Percentiles rank a stretch among this genome's conserved stretches.
Evolutionary conservation across 30 jellyfish, hydroid and myxozoan genomes (phyloP).

Genomic region (Turritopsis dohrnii): DNA sequence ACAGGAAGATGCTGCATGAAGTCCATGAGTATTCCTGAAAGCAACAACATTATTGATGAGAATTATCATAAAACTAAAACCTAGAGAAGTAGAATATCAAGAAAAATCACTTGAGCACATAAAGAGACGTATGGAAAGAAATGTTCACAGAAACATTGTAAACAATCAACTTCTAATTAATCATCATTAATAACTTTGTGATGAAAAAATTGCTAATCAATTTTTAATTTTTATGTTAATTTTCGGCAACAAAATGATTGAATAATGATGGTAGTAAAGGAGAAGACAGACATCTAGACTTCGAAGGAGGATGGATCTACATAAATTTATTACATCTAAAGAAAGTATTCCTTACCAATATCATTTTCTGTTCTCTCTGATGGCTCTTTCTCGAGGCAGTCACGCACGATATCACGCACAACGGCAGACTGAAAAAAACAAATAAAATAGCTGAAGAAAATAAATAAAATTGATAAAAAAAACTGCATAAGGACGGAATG

Average conservation of each 20-base stretch:
- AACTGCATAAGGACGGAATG: no score
- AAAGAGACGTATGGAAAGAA: no score
- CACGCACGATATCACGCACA: conserved; percentile 95
- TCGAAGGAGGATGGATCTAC: not conserved
- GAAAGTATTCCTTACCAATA: conserved; percentile 39
- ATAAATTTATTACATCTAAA: not conserved
- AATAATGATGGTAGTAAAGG: not conserved
- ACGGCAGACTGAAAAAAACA: conserved; percentile 55
- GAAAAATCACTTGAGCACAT: not conserved
- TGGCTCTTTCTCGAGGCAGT: conserved; percentile 94
- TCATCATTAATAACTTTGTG: not conserved
- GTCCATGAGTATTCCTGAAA: conserved; percentile 93
- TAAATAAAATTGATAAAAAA: not conserved
- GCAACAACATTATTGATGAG: not conserved
- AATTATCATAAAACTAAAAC: not conserved
- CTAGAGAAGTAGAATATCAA: not conserved
- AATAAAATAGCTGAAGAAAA: not conserved
- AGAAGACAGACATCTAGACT: not conserved
- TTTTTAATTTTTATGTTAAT: not conserved
- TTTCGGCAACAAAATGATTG: not conserved
- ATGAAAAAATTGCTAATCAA: not conserved
- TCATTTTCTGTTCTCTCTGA: conserved; percentile 95
- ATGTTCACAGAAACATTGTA: no score
- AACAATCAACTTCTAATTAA: no score
- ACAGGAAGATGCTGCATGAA: conserved; percentile 97